Conservation (phyloP, 2,888 invertebrate species). For the Drosophila limbata region DNA sequence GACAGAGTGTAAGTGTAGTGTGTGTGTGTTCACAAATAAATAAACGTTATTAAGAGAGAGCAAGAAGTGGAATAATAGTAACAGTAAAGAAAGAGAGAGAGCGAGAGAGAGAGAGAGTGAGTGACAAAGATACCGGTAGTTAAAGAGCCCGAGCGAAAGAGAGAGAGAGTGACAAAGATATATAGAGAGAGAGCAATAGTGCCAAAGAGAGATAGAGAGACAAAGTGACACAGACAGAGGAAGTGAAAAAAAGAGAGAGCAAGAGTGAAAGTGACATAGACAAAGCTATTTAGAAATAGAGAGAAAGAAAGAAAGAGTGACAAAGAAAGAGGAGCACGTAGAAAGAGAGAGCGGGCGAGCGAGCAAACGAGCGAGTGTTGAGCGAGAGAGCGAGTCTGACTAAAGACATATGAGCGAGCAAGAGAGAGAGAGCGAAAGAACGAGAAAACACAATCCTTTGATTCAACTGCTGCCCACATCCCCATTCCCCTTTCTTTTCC, state of each 20-base stretch:
- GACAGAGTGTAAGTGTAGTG: conserved; percentile 39
- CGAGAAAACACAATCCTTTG: conserved; percentile 26
- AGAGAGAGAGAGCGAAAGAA: conserved; percentile 21
- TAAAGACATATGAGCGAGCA: conserved; percentile 38
- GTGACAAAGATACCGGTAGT: neutral
- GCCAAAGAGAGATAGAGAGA: conserved; percentile 25
- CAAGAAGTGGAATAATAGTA: neutral
- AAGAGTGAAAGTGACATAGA: conserved; percentile 41
- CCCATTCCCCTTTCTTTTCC: neutral
- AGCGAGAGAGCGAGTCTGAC: conserved; percentile 59
- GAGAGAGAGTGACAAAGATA: conserved; percentile 45
- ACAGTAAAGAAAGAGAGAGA: neutral
- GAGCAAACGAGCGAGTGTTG: conserved; percentile 39
- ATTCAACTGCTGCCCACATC: neutral
- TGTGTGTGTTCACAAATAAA: conserved; percentile 1
- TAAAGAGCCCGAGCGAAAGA: conserved; percentile 8
- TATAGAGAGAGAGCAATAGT: conserved; percentile 23
- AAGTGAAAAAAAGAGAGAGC: conserved; percentile 34
- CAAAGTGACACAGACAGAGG: conserved; percentile 22
- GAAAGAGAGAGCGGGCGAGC: conserved; percentile 25
- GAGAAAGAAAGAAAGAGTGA: conserved; percentile 19
- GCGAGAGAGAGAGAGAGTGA: neutral
- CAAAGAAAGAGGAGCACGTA: conserved; percentile 13
- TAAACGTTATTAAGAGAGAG: conserved; percentile 1
- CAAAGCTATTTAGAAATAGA: conserved; percentile 30